Percentiles rank a stretch among this genome's conserved stretches.
Evolutionary conservation across 1,140 invertebrate species (phyloP).

Genomic region (Pararge aegeria): DNA sequence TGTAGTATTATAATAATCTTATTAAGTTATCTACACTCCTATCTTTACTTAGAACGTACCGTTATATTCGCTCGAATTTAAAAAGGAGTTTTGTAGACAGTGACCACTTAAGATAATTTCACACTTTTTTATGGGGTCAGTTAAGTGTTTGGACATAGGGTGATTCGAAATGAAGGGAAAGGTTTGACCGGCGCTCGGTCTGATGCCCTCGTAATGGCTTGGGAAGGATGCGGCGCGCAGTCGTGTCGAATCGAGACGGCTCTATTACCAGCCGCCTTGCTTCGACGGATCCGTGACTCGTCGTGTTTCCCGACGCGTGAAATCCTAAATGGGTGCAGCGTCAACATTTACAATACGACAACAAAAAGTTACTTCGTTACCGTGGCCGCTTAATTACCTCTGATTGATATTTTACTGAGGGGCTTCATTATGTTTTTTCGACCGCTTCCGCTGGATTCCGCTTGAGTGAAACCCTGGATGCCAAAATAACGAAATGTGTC

Average conservation of each 20-base stretch:
- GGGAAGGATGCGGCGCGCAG: constrained; percentile 53
- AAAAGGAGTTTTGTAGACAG: constrained; percentile 61
- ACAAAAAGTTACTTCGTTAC: constrained; percentile 39
- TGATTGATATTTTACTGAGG: constrained; percentile 50
- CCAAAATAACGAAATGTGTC: too few species aligned
- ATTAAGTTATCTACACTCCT: constrained; percentile 76
- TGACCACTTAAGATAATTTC: constrained; percentile 73
- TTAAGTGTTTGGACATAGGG: constrained; percentile 58
- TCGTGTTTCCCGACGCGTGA: constrained; percentile 51
- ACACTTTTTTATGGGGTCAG: constrained; percentile 57
- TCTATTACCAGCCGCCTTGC: constrained; percentile 47
- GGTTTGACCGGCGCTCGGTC: constrained; percentile 28
- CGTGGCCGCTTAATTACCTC: constrained; percentile 45
- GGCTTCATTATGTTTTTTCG: constrained; percentile 41
- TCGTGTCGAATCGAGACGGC: constrained; percentile 59
- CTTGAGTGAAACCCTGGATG: too few species aligned
- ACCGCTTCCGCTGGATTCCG: constrained; percentile 36
- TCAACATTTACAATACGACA: constrained; percentile 46
- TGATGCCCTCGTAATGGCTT: constrained; percentile 38
- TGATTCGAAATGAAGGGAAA: constrained; percentile 33
- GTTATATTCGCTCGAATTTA: constrained; percentile 70
- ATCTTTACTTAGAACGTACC: constrained; percentile 76
- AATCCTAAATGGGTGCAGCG: constrained; percentile 44
- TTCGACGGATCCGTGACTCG: constrained; percentile 41
- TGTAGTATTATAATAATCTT: constrained; percentile 76